Percentiles rank a stretch among this genome's conserved stretches.
phyloP scores from a whole-genome alignment of 2,888 invertebrate species.

The Drosophila leonis region DNA sequence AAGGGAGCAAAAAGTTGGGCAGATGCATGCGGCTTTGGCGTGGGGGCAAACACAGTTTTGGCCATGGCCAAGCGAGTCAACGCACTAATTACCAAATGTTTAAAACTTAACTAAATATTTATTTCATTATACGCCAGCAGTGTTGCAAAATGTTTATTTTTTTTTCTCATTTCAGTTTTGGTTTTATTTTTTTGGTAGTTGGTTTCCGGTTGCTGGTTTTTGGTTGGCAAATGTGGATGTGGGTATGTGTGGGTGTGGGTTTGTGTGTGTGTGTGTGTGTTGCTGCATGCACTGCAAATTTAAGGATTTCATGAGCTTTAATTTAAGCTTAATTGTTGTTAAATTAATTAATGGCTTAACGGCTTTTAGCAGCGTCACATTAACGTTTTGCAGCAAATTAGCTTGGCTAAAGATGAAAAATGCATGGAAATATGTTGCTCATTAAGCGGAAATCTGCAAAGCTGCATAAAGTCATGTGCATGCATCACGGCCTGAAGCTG shows the following conservation, averaged over 20 bases:
- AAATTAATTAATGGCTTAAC: constrained; percentile 49
- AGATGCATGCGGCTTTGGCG: constrained; percentile 46
- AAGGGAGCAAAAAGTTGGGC: neutral
- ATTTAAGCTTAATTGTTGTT: constrained; percentile 51
- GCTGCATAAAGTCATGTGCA: neutral
- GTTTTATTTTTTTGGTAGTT: constrained; percentile 16
- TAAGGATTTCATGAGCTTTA: constrained; percentile 40
- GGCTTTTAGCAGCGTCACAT: constrained; percentile 11
- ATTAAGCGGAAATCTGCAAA: neutral
- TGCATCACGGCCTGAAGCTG: neutral
- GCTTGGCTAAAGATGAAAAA: neutral
- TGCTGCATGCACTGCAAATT: constrained; percentile 23
- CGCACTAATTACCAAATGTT: constrained; percentile 75
- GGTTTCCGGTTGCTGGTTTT: constrained; percentile 19
- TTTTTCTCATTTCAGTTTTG: constrained; percentile 8
- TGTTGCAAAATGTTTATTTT: constrained; percentile 11
- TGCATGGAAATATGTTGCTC: constrained; percentile 3
- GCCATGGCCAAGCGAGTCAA: constrained; percentile 43
- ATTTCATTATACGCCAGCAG: constrained; percentile 62
- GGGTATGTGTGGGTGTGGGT: constrained; percentile 11
- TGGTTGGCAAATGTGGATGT: constrained; percentile 20
- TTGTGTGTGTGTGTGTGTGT: constrained; percentile 18
- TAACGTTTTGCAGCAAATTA: constrained; percentile 7
- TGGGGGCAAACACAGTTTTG: constrained; percentile 14
- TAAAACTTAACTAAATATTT: constrained; percentile 70